phyloP scores from a whole-genome alignment of 1,140 invertebrate genomes.

The Epicauta chinensis region DNA sequence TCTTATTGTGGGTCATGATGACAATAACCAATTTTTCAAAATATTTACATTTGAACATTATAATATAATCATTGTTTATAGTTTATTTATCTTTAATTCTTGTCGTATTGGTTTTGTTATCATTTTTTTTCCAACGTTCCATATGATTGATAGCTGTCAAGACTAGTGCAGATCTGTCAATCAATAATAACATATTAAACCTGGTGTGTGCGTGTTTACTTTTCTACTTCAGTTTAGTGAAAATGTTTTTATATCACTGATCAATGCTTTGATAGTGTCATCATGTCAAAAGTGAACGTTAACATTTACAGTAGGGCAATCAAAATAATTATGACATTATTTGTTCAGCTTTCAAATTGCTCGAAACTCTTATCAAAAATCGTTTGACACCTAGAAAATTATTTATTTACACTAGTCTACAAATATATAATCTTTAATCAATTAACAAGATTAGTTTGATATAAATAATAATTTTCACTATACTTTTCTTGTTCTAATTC shows the following conservation, averaged over 20 bases:
- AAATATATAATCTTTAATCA: slow-evolving; percentile 3
- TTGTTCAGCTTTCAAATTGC: slow-evolving; percentile 16
- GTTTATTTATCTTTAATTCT: neutral
- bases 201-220: slow-evolving; percentile 11
- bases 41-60: slow-evolving; percentile 1
- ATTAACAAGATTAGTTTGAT: slow-evolving; percentile 8
- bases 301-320: slow-evolving; percentile 11
- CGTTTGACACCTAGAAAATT: slow-evolving; percentile 1
- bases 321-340: slow-evolving; percentile 17
- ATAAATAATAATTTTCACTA: no score
- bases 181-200: slow-evolving; percentile 17
- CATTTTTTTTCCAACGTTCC: slow-evolving; percentile 7
- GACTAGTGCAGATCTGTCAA: slow-evolving; percentile 15
- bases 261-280: slow-evolving; percentile 17
- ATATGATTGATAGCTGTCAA: slow-evolving; percentile 18
- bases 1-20: neutral
- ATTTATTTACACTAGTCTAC: slow-evolving; percentile 6
- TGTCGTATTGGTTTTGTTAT: slow-evolving; percentile 3
- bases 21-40: slow-evolving; percentile 1
- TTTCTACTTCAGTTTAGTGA: slow-evolving; percentile 16
- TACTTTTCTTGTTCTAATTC: no score
- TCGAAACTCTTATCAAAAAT: slow-evolving; percentile 5
- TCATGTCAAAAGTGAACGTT: slow-evolving; percentile 15
- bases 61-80: neutral
- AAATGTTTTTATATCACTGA: slow-evolving; percentile 17